phyloP scores from a whole-genome alignment of 2,797 vertebrate genomes.

The Xyrichtys novacula region DNA sequence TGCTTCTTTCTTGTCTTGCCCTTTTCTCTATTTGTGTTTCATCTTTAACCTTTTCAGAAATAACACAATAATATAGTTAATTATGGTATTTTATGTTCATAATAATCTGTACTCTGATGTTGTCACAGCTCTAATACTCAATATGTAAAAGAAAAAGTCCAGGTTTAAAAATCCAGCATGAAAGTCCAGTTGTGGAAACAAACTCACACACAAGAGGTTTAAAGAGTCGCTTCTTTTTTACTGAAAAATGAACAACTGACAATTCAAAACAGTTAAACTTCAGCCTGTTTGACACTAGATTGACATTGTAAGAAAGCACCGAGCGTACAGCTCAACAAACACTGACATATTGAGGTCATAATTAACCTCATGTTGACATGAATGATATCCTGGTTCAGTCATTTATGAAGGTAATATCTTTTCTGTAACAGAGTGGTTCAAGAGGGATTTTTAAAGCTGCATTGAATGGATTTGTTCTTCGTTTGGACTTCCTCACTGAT shows the following conservation, averaged over 20 bases:
- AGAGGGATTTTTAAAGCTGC: background rate
- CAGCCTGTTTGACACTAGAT: background rate
- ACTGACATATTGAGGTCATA: background rate
- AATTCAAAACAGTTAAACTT: slow-evolving; percentile 9
- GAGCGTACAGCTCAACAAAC: background rate
- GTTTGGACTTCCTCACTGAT: slow-evolving; percentile 18
- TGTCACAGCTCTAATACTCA: too few species aligned
- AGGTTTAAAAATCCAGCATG: background rate
- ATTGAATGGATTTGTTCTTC: slow-evolving; percentile 5
- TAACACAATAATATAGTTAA: too few species aligned
- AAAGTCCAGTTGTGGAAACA: background rate
- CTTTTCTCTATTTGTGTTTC: too few species aligned
- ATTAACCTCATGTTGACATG: background rate
- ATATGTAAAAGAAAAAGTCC: too few species aligned
- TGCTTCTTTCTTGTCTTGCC: too few species aligned
- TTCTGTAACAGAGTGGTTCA: background rate
- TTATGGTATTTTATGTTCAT: too few species aligned
- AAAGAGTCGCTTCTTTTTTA: background rate
- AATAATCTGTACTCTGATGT: too few species aligned
- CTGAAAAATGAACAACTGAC: slow-evolving; percentile 16
- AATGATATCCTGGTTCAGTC: background rate
- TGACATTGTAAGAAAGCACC: background rate
- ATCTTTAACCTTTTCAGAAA: too few species aligned
- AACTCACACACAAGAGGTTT: background rate
- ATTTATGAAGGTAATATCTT: background rate